Evolutionary conservation across 2,888 invertebrate genomes (phyloP).

Genomic region (Tholera decimalis): DNA sequence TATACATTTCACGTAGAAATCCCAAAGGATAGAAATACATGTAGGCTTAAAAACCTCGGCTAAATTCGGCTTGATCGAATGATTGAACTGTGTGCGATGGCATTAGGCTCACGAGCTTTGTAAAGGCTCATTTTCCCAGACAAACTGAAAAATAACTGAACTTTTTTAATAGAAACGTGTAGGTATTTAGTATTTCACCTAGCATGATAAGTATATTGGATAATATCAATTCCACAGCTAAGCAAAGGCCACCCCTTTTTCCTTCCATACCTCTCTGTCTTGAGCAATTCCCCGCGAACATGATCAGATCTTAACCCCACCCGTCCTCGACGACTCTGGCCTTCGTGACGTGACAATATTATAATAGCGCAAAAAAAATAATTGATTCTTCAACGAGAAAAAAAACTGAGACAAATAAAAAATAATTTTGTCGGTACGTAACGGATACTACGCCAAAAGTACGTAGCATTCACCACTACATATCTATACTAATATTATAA

Average conservation of each 20-base stretch:
- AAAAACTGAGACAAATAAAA: too few relatives aligned
- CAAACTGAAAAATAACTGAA: constrained; percentile 8
- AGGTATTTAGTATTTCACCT: background rate
- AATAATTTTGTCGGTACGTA: background rate
- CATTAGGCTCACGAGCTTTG: background rate
- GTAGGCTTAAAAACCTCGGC: background rate
- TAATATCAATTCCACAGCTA: too few relatives aligned
- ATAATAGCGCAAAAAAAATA: background rate
- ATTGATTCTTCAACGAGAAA: too few relatives aligned
- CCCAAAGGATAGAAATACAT: background rate
- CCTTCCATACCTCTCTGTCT: too few relatives aligned
- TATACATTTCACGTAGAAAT: background rate
- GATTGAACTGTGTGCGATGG: constrained; percentile 1
- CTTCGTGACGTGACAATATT: background rate
- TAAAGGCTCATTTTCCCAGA: background rate
- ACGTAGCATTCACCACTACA: too few relatives aligned
- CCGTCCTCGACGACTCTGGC: too few relatives aligned
- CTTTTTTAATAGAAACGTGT: constrained; percentile 14
- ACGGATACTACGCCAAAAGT: background rate
- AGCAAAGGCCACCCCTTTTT: too few relatives aligned
- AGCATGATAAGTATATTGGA: background rate
- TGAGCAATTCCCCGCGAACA: too few relatives aligned
- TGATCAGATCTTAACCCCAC: too few relatives aligned
- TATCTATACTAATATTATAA: too few relatives aligned
- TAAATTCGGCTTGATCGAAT: background rate